Conservation (phyloP, 92 coral and sea anemone genomes). For the Nematostella vectensis region DNA sequence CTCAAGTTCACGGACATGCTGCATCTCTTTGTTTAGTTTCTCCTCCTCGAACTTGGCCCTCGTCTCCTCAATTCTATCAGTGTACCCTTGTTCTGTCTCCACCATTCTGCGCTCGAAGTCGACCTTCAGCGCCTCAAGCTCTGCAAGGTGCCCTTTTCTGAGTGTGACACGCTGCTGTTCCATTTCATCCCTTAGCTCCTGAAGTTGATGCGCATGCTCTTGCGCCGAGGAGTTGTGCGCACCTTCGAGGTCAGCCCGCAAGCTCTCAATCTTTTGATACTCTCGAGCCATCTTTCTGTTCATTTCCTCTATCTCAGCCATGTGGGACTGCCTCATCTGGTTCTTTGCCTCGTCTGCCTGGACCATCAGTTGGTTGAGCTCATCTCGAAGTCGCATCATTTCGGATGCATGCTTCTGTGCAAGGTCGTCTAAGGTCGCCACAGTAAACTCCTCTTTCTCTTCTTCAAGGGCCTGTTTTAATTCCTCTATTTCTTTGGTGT, state of each 20-base stretch:
- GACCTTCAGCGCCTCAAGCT: slow-evolving; percentile 53
- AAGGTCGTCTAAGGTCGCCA: slow-evolving; percentile 68
- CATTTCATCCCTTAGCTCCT: slow-evolving; percentile 66
- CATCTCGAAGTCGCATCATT: slow-evolving; percentile 52
- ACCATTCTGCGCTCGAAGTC: slow-evolving; percentile 53
- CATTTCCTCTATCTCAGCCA: slow-evolving; percentile 59
- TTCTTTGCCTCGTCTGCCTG: slow-evolving; percentile 60
- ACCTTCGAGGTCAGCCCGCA: slow-evolving; percentile 68
- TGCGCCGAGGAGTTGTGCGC: slow-evolving; percentile 50
- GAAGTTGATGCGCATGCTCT: slow-evolving; percentile 75
- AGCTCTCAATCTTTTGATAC: slow-evolving; percentile 54
- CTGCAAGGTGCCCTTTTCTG: slow-evolving; percentile 60
- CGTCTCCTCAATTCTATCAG: slow-evolving; percentile 53
- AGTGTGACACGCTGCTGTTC: slow-evolving; percentile 60
- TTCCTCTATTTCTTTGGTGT: slow-evolving; percentile 44
- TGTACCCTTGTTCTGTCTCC: slow-evolving; percentile 48
- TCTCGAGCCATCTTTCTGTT: slow-evolving; percentile 70
- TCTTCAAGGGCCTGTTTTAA: slow-evolving; percentile 62
- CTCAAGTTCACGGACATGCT: slow-evolving; percentile 73
- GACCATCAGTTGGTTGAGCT: slow-evolving; percentile 53
- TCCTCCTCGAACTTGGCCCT: slow-evolving; percentile 71
- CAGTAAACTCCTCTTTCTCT: slow-evolving; percentile 61
- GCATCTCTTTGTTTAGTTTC: slow-evolving; percentile 78
- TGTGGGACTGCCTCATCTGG: slow-evolving; percentile 59
- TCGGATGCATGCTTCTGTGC: slow-evolving; percentile 67